Evolutionary conservation across 2,888 invertebrate species (phyloP).

Genomic region (Trissoscelio sp.): DNA sequence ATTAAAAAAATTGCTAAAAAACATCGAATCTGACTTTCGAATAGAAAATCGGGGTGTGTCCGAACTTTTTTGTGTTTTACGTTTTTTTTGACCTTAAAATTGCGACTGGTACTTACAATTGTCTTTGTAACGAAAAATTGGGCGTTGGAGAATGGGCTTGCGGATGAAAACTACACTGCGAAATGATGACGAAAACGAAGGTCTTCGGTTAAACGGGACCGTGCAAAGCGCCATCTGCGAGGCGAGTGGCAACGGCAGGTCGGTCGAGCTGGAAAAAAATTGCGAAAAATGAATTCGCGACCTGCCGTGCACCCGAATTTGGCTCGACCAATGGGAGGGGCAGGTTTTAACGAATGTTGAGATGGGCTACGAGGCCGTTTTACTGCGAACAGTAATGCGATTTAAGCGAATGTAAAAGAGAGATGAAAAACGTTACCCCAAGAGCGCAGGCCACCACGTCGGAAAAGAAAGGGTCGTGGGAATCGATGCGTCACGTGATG

Average conservation of each 20-base stretch:
- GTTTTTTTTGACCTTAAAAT: too few species aligned
- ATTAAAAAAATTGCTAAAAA: too few species aligned
- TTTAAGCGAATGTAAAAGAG: conserved; percentile 75
- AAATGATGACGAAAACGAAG: too few species aligned
- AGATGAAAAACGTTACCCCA: conserved; percentile 82
- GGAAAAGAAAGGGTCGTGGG: conserved; percentile 78
- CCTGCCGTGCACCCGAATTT: neutral
- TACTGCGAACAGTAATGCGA: conserved; percentile 73
- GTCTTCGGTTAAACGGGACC: too few species aligned
- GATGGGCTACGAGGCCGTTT: neutral
- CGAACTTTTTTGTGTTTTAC: too few species aligned
- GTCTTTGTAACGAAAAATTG: too few species aligned
- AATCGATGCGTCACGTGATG: conserved; percentile 61
- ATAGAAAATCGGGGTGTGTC: too few species aligned
- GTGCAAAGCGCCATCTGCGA: conserved; percentile 13
- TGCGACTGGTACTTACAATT: too few species aligned
- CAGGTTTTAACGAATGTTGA: neutral
- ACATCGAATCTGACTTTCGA: too few species aligned
- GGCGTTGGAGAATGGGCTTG: too few species aligned
- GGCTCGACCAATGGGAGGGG: neutral
- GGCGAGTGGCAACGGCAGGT: neutral
- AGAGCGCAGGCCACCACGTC: conserved; percentile 77
- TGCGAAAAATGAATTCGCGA: neutral
- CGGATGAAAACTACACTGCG: too few species aligned
- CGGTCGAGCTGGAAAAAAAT: neutral